These are phyloP conservation scores for Drosophila vallismaia DNA, from an alignment of 2,888 invertebrate species.

Conservation along the genomic window DNA sequence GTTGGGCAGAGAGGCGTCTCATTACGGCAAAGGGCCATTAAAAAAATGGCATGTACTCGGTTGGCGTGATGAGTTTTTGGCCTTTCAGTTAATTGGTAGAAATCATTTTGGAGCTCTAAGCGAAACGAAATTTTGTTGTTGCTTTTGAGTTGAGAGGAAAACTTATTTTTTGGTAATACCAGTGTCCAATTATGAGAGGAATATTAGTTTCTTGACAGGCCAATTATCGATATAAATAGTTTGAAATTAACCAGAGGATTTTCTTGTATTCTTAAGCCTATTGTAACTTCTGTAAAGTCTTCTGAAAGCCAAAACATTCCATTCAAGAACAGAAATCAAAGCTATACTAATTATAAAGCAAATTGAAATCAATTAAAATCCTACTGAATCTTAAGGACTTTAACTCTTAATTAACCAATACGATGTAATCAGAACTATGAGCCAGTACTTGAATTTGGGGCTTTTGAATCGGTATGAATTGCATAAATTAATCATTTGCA, in stretches of 20 bases:
- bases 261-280: too few species aligned
- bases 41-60: conserved; percentile 48
- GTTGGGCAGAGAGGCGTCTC: conserved; percentile 30
- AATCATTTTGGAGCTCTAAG: conserved; percentile 31
- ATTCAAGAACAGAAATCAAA: background rate
- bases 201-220: background rate
- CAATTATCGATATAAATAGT: background rate
- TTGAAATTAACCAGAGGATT: background rate
- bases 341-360: background rate
- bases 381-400: background rate
- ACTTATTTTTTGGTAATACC: conserved; percentile 4
- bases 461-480: conserved; percentile 7
- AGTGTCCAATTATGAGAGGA: background rate
- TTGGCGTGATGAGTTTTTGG: conserved; percentile 47
- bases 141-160: background rate
- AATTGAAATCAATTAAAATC: background rate
- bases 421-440: background rate
- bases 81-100: conserved; percentile 52
- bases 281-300: background rate
- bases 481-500: conserved; percentile 9
- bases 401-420: background rate
- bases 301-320: background rate
- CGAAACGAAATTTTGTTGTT: conserved; percentile 14
- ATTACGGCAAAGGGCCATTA: conserved; percentile 64
- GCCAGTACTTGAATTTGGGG: background rate